Evolutionary conservation across 2,113 vertebrate species (phyloP).

Genomic region (Ascaphus truei): DNA sequence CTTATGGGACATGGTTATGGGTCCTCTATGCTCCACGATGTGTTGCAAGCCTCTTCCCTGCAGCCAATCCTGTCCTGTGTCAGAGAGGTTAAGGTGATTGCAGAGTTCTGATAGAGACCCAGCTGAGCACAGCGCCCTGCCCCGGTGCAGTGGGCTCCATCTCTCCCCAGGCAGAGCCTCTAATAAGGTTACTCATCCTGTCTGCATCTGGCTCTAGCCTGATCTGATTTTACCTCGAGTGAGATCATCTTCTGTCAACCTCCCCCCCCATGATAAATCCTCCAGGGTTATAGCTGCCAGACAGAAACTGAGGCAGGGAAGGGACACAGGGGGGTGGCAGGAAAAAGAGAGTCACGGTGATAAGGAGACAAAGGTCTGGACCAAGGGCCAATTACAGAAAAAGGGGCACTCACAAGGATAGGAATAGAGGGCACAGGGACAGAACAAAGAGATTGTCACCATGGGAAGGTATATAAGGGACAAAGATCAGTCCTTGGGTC

Average conservation of each 20-base stretch:
- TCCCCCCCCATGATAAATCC: background rate
- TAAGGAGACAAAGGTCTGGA: no score
- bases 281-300: background rate
- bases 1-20: no score
- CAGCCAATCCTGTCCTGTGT: background rate
- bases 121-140: background rate
- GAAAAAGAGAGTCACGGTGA: no score
- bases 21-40: no score
- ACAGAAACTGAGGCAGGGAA: background rate
- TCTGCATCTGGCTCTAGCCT: conserved; percentile 19
- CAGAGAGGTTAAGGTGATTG: background rate
- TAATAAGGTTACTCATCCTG: conserved; percentile 30
- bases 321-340: background rate
- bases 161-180: conserved; percentile 2
- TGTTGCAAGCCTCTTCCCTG: no score
- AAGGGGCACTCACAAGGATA: no score
- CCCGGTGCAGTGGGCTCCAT: no score
- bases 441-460: no score
- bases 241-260: conserved; percentile 25
- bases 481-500: no score
- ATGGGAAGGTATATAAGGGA: no score
- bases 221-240: conserved; percentile 29
- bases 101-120: background rate
- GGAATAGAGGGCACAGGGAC: no score
- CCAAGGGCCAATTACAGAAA: no score